A percentile compares a stretch with the other conserved stretches of the same genome.
phyloP scores from a whole-genome alignment of 1,140 invertebrate species.

The Drosophila leontia region DNA sequence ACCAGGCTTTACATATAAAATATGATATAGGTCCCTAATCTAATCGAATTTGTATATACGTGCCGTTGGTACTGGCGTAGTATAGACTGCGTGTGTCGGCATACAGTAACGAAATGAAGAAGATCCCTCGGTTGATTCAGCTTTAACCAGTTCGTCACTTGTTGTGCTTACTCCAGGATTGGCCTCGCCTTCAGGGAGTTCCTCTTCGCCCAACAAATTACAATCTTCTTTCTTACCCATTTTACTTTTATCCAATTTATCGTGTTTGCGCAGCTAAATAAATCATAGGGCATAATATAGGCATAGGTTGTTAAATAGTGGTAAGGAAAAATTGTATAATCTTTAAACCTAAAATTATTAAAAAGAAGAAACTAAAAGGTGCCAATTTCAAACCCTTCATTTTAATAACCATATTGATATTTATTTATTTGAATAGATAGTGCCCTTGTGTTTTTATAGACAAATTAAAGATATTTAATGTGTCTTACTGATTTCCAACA shows the following conservation, averaged over 20 bases:
- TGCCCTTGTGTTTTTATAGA: not conserved
- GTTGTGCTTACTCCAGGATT: conserved; percentile 29
- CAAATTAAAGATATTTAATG: not conserved
- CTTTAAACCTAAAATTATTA: not conserved
- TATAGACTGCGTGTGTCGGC: conserved; percentile 87
- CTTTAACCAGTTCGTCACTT: conserved; percentile 35
- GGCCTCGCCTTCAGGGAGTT: conserved; percentile 12
- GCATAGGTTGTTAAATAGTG: conserved; percentile 54
- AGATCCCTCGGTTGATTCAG: conserved; percentile 72
- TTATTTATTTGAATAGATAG: no score
- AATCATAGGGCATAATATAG: conserved; percentile 32
- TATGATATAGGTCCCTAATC: conserved; percentile 3
- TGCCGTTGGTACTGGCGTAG: conserved; percentile 87
- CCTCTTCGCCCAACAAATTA: conserved; percentile 39
- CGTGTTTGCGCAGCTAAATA: conserved; percentile 77
- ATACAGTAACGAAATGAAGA: conserved; percentile 86
- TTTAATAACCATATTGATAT: not conserved
- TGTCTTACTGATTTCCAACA: not conserved
- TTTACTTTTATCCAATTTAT: conserved; percentile 71
- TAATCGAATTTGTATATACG: conserved; percentile 76
- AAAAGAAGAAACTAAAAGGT: not conserved
- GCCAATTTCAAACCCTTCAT: not conserved
- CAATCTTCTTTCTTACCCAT: conserved; percentile 57
- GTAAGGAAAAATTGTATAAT: conserved; percentile 23
- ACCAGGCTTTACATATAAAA: conserved; percentile 1